Conservation (phyloP, 2,888 invertebrate species). For the Neocrepidodera transversa region DNA sequence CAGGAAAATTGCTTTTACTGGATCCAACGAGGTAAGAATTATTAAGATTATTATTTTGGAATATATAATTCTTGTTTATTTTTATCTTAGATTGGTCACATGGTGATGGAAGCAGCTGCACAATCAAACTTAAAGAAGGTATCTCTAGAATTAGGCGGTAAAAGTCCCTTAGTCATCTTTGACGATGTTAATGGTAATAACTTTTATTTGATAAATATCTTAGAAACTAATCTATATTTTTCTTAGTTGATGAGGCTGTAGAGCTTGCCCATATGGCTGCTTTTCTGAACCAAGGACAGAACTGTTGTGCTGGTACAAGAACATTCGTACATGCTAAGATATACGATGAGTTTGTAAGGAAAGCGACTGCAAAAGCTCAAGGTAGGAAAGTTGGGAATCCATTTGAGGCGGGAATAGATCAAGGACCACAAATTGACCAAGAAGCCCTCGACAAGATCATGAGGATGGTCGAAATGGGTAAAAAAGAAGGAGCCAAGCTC, state of each 20-base stretch:
- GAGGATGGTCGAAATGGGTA: conserved; percentile 76
- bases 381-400: conserved; percentile 77
- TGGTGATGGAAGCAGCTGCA: conserved; percentile 71
- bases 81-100: conserved; percentile 62
- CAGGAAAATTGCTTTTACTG: conserved; percentile 80
- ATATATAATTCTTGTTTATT: conserved; percentile 1
- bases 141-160: conserved; percentile 86
- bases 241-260: conserved; percentile 66
- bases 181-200: conserved; percentile 76
- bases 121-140: conserved; percentile 81
- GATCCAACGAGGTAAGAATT: conserved; percentile 68
- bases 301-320: conserved; percentile 85
- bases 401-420: conserved; percentile 69
- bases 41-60: not conserved
- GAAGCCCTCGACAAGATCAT: conserved; percentile 79
- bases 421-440: conserved; percentile 84
- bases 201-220: not conserved
- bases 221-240: not conserved
- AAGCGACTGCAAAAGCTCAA: conserved; percentile 73
- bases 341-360: conserved; percentile 83
- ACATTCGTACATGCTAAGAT: conserved; percentile 88
- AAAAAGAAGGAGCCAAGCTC: conserved; percentile 79
- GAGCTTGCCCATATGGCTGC: conserved; percentile 71
- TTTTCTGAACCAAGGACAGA: conserved; percentile 79
- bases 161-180: conserved; percentile 86